These are phyloP conservation scores for Scomber scombrus DNA, from an alignment of 2,113 vertebrate genomes.

Conservation along the genomic window DNA sequence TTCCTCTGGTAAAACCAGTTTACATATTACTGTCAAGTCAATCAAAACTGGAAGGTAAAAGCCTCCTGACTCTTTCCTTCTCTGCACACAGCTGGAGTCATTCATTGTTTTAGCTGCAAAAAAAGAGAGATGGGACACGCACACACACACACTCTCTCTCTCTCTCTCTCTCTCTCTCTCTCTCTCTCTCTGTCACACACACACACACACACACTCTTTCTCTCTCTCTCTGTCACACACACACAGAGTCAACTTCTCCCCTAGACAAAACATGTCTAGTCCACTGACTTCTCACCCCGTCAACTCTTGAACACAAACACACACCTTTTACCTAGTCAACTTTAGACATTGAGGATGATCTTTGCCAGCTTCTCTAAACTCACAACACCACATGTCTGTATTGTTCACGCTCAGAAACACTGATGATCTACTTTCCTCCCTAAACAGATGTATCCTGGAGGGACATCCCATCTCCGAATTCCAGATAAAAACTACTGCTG, in stretches of 20 bases:
- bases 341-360: slow-evolving; percentile 23
- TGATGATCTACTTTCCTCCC: slow-evolving; percentile 9
- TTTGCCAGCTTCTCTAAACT: not conserved
- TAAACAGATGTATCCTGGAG: slow-evolving; percentile 28
- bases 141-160: not conserved
- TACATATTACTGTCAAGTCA: not conserved
- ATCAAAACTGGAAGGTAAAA: no score
- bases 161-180: no score
- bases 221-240: no score
- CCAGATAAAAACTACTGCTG: not conserved
- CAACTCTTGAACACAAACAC: slow-evolving; percentile 8
- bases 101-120: no score
- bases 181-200: no score
- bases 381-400: not conserved
- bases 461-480: not conserved
- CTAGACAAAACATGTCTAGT: slow-evolving; percentile 7
- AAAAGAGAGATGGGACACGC: no score
- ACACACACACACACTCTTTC: not conserved
- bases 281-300: slow-evolving; percentile 32
- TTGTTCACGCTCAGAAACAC: slow-evolving; percentile 3
- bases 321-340: slow-evolving; percentile 45
- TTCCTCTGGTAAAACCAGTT: not conserved
- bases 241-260: not conserved
- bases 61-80: not conserved
- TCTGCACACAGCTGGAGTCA: not conserved